Evolutionary conservation across 2,113 vertebrate species (phyloP).

Genomic region (Eurystomus gularis): DNA sequence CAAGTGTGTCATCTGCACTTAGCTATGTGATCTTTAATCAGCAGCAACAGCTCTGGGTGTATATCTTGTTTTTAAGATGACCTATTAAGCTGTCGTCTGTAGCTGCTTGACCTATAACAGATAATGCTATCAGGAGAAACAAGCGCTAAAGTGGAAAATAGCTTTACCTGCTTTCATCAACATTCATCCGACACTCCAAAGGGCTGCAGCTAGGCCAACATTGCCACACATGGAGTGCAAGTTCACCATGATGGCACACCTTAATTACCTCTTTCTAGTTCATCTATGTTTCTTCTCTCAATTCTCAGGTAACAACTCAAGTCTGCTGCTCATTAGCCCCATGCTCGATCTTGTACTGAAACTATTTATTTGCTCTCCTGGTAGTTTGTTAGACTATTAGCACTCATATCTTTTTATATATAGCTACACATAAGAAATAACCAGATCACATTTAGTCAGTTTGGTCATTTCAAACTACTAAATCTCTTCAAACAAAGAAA

Average conservation of each 20-base stretch:
- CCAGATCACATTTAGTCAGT: neutral
- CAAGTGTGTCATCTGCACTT: neutral
- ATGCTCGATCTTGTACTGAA: neutral
- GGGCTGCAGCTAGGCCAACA: neutral
- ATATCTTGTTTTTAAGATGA: neutral
- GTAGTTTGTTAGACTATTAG: neutral
- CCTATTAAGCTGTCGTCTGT: slow-evolving; percentile 23
- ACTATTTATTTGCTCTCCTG: neutral
- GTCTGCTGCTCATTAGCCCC: neutral
- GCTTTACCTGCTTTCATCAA: neutral
- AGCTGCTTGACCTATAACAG: slow-evolving; percentile 35
- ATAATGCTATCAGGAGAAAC: neutral
- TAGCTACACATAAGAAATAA: neutral
- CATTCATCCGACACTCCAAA: neutral
- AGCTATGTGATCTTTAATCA: neutral
- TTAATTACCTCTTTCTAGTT: neutral
- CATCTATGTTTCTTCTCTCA: neutral
- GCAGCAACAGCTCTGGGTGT: neutral
- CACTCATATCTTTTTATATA: neutral
- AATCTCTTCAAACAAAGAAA: neutral
- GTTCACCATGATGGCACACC: rapidly evolving
- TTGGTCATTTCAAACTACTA: neutral
- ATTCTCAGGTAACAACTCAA: neutral
- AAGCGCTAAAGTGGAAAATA: neutral
- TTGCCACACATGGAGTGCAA: neutral